phyloP scores from a whole-genome alignment of 2,113 vertebrate species.

The Rhinogobius similis region DNA sequence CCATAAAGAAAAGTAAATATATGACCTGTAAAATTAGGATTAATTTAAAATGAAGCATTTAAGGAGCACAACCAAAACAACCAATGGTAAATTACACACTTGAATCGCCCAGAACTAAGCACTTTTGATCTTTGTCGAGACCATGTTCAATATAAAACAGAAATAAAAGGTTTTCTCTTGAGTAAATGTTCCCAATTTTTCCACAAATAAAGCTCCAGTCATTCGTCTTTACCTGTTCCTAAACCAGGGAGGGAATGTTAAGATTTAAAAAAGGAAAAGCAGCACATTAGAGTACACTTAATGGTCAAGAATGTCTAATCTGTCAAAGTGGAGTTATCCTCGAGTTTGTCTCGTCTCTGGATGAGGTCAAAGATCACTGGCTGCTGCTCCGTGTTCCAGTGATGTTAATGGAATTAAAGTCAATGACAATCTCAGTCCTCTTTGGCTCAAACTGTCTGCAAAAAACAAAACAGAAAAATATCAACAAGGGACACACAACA shows the following conservation, averaged over 20 bases:
- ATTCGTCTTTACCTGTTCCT: neutral
- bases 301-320: constrained; percentile 31
- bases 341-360: constrained; percentile 47
- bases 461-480: constrained; percentile 26
- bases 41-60: no score
- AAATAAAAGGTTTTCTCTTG: neutral
- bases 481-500: neutral
- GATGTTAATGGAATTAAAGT: constrained; percentile 70
- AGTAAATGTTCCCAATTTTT: neutral
- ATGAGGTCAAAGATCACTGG: constrained; percentile 39
- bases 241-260: no score
- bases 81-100: no score
- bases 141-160: neutral
- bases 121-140: neutral
- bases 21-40: no score
- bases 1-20: no score
- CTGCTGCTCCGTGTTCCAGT: constrained; percentile 22
- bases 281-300: constrained; percentile 34
- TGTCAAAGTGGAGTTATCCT: constrained; percentile 38
- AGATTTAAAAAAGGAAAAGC: no score
- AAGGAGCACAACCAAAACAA: no score
- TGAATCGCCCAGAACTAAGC: no score
- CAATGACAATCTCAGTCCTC: constrained; percentile 62
- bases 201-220: neutral
- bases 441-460: constrained; percentile 63